Evolutionary conservation across 1,140 invertebrate genomes (phyloP).

Genomic region (Leguminivora glycinivorella): DNA sequence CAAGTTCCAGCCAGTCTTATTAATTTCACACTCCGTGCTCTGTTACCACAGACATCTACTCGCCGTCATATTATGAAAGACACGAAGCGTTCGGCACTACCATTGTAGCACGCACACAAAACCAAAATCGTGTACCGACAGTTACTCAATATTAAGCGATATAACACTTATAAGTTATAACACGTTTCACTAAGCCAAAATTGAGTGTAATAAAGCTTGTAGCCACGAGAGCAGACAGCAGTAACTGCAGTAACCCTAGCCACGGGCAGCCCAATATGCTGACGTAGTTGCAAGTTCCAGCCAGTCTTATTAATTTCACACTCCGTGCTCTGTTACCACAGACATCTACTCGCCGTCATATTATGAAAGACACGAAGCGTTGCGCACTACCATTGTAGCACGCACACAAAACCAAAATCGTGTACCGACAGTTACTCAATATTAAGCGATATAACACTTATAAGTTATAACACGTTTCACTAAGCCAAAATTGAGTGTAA

Average conservation of each 20-base stretch:
- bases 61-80: background rate
- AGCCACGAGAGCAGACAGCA: background rate
- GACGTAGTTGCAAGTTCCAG: conserved; percentile 24
- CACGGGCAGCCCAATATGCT: conserved; percentile 20
- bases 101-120: too few species aligned
- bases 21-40: background rate
- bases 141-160: too few species aligned
- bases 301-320: conserved; percentile 24
- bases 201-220: background rate
- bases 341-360: background rate
- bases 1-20: conserved; percentile 2
- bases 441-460: too few species aligned
- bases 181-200: background rate
- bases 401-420: too few species aligned
- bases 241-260: background rate
- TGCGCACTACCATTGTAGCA: too few species aligned
- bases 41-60: background rate
- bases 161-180: too few species aligned
- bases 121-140: too few species aligned
- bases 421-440: too few species aligned
- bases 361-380: too few species aligned
- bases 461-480: background rate
- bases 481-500: background rate
- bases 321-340: background rate
- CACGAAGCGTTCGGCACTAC: too few species aligned